These are phyloP conservation scores for Crossaster papposus DNA, from an alignment of 53 echinoderm and acorn worm species.

Conservation along the genomic window DNA sequence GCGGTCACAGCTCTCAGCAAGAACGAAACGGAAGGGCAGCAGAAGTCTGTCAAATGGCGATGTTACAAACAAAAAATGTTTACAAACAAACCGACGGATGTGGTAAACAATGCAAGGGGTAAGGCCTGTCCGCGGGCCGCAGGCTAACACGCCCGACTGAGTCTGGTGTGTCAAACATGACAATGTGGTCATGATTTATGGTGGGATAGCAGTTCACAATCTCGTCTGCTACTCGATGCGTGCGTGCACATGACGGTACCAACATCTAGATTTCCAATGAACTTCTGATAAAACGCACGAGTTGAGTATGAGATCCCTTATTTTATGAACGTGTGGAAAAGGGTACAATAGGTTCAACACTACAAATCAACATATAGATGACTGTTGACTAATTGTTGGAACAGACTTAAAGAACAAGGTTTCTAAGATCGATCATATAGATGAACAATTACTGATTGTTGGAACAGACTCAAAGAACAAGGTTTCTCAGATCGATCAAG, in stretches of 20 bases:
- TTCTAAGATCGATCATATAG: not conserved
- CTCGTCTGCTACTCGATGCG: slow-evolving; percentile 8
- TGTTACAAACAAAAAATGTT: slow-evolving; percentile 49
- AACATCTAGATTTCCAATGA: slow-evolving; percentile 14
- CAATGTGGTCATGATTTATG: slow-evolving; percentile 45
- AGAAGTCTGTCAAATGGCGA: slow-evolving; percentile 44
- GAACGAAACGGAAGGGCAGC: slow-evolving; percentile 14
- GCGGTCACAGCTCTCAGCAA: not conserved
- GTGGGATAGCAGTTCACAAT: slow-evolving; percentile 6
- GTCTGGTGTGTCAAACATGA: slow-evolving; percentile 18
- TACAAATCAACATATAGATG: not conserved
- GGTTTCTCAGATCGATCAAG: not conserved
- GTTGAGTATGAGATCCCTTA: not conserved
- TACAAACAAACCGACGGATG: slow-evolving; percentile 58
- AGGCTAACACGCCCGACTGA: slow-evolving; percentile 1
- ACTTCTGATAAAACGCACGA: not conserved
- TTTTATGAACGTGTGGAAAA: not conserved
- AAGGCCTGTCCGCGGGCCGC: not conserved
- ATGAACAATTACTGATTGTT: not conserved
- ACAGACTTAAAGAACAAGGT: too few relatives aligned
- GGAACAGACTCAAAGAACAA: too few relatives aligned
- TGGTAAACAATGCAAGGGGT: slow-evolving; percentile 42
- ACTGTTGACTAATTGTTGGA: not conserved
- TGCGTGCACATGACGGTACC: not conserved
- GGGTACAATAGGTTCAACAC: not conserved